phyloP scores from a whole-genome alignment of 2,113 vertebrate genomes.

The Melanerpes formicivorus region DNA sequence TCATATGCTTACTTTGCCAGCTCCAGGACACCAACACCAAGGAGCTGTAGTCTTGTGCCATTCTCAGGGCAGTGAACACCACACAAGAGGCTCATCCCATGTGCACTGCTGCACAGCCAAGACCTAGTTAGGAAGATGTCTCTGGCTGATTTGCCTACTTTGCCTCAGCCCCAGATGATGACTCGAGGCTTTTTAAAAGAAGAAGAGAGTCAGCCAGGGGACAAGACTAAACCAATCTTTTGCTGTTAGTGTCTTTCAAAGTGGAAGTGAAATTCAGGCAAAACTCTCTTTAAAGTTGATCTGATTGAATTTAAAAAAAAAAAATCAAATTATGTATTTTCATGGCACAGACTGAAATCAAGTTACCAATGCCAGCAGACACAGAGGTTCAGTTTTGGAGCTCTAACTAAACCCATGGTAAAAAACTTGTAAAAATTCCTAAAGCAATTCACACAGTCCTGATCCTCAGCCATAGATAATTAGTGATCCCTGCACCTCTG shows the following conservation, averaged over 20 bases:
- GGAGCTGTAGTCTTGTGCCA: not conserved
- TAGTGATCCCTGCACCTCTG: not conserved
- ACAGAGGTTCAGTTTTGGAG: not conserved
- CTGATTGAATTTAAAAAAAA: not conserved
- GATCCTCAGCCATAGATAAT: not conserved
- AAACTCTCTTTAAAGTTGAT: not conserved
- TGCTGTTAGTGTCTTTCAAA: conserved; percentile 13
- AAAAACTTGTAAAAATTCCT: not conserved
- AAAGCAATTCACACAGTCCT: not conserved
- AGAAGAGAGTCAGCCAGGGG: not conserved
- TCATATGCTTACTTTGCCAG: accelerated
- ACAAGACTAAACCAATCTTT: not conserved
- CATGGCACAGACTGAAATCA: not conserved
- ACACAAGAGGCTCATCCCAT: not conserved
- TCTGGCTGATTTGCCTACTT: not conserved
- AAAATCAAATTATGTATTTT: not conserved
- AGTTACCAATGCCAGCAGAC: not conserved
- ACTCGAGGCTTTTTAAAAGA: not conserved
- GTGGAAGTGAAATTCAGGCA: not conserved
- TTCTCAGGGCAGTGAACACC: not conserved
- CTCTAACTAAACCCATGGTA: not conserved
- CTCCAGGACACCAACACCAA: accelerated
- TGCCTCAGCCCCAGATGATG: not conserved
- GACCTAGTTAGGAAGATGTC: not conserved
- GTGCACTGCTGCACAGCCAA: not conserved